Evolutionary conservation across 2,888 invertebrate genomes (phyloP), one percentile per base, ranked within the genome.

Genomic region (Trisateles emortualis): DNA sequence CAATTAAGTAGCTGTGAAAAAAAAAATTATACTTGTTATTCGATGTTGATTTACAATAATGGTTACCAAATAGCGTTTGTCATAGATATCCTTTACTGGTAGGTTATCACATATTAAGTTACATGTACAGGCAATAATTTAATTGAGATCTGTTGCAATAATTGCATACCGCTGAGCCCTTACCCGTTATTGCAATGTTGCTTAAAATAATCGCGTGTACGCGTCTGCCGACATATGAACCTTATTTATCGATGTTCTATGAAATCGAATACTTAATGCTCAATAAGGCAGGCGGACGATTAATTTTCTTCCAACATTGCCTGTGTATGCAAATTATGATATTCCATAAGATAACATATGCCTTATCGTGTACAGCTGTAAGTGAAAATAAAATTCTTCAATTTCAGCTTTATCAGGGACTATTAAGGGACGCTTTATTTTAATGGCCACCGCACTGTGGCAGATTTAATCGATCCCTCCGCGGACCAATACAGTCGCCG

Each of bases 371-470:
- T 68, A 74, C 81, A 81, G 77, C 79, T 81, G 80, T 78, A 71
- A 70, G 60, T 58, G 52, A 67, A 71, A 65, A 59, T 60, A 64
- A 73, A 74, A 73, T 68, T 64, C 68, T 76, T 78, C 74, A 79
- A 78, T 78, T 81, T 78, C 64, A 74, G 68, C 67, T 66, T 77
- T 85, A 84, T 84, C 84, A 64, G 67, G 63, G 68, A 76, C 82
- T 86, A 87, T 87, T 88, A 87, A 82, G 74, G 79, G 76, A 65
- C 80, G 75, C 68, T 83, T 84, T 86, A 84, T 84, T 87, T 86
- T 87, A 87, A 87, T 88, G 87, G 75, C 81, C 85, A 80, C 84
- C 81, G 76, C 76, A 77, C 67, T 76, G 81, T 71, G 76, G 78
- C 78, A 85, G 90, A 90, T 90, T 85, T 87, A 88, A 90, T 90